Evolutionary conservation across 2,113 vertebrate genomes (phyloP).

Genomic region (Zapornia atra): DNA sequence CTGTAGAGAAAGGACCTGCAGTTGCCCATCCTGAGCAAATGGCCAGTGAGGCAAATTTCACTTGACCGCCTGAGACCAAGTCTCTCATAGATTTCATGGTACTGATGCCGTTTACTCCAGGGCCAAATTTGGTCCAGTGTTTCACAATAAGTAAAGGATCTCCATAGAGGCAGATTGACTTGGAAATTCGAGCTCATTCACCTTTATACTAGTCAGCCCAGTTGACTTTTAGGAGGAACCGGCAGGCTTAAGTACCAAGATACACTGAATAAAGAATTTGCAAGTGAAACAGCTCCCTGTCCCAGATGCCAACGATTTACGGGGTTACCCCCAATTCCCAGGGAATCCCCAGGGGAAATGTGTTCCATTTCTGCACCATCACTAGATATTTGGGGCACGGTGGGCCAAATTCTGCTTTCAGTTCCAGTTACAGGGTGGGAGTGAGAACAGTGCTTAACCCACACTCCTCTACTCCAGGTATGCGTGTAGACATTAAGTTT

Average conservation of each 20-base stretch:
- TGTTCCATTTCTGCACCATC: not conserved
- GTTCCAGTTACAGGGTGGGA: not conserved
- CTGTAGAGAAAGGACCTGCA: slow-evolving; percentile 7
- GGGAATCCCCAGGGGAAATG: not conserved
- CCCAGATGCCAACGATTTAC: not conserved
- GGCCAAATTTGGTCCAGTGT: slow-evolving; percentile 55
- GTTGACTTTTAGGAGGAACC: not conserved
- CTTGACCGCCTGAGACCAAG: not conserved
- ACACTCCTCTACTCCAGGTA: not conserved
- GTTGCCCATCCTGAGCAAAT: slow-evolving; percentile 7
- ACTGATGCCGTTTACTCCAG: not conserved
- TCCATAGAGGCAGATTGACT: not conserved
- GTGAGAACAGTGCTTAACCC: slow-evolving; percentile 2
- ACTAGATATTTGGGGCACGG: not conserved
- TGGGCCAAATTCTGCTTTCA: slow-evolving; percentile 12
- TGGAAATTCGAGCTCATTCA: not conserved
- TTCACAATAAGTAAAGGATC: not conserved
- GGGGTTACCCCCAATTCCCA: not conserved
- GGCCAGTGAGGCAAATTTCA: not conserved
- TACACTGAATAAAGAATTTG: not conserved
- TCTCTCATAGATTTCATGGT: not conserved
- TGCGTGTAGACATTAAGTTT: not conserved
- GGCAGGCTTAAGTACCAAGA: not conserved
- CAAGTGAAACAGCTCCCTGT: slow-evolving; percentile 11
- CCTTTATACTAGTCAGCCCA: not conserved